phyloP scores from a whole-genome alignment of 1,140 invertebrate species.

The Andricus grossulariae region DNA sequence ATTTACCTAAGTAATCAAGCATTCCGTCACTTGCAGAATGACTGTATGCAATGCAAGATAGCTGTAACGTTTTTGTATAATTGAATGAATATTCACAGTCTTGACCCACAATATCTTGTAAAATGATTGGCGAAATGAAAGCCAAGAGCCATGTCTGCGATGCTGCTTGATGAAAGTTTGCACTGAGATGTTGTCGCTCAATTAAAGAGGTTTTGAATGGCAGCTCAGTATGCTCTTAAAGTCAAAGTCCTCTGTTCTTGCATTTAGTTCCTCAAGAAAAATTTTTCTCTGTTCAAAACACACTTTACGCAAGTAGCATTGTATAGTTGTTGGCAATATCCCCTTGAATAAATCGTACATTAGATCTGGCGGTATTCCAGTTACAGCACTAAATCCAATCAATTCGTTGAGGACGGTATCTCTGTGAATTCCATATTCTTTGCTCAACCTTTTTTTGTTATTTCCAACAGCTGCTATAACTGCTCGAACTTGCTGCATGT shows the following conservation, averaged over 20 bases:
- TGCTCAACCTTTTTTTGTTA: not conserved
- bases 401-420: not conserved
- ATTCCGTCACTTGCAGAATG: not conserved
- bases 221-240: conserved; percentile 6
- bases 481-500: not conserved
- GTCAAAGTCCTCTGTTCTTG: conserved; percentile 5
- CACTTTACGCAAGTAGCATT: conserved; percentile 21
- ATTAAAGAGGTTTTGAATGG: not conserved
- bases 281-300: conserved; percentile 3
- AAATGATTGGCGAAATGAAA: not conserved
- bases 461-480: not conserved
- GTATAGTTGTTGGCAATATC: conserved; percentile 33
- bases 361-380: conserved; percentile 23
- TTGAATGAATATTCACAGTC: not conserved
- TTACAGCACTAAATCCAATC: not conserved
- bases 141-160: conserved; percentile 7
- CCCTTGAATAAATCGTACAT: conserved; percentile 43
- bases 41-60: not conserved
- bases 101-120: not conserved
- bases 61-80: not conserved
- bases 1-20: not conserved
- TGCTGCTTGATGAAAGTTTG: conserved; percentile 19
- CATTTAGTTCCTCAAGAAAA: conserved; percentile 28
- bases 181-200: not conserved
- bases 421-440: not conserved